These are phyloP conservation scores for Lepidochrysops patricia DNA, from an alignment of 2,888 invertebrate species.

Conservation along the genomic window DNA sequence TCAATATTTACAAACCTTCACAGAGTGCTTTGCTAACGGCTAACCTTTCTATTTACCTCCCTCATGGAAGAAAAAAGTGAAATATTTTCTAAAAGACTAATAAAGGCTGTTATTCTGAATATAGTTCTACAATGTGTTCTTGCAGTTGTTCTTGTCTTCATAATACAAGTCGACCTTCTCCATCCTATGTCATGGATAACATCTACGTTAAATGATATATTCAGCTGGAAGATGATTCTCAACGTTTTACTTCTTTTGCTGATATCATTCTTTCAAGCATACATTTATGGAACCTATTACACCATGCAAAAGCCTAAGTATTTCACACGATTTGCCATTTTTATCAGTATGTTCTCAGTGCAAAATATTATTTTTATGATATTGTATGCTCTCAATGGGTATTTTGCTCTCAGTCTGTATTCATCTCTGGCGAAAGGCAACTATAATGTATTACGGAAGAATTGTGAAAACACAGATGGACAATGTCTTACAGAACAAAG, in stretches of 20 bases:
- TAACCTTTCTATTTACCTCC: slow-evolving; percentile 21
- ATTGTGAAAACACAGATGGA: slow-evolving; percentile 57
- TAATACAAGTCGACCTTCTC: slow-evolving; percentile 77
- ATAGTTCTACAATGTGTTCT: slow-evolving; percentile 72
- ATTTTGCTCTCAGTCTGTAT: slow-evolving; percentile 80
- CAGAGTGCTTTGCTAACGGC: slow-evolving; percentile 21
- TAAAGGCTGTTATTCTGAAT: slow-evolving; percentile 75
- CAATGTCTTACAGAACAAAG: slow-evolving; percentile 79
- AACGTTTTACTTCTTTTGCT: slow-evolving; percentile 77
- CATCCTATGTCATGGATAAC: slow-evolving; percentile 80
- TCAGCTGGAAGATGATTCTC: slow-evolving; percentile 77
- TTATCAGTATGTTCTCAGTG: slow-evolving; percentile 76
- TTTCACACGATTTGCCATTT: slow-evolving; percentile 79
- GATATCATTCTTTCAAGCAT: slow-evolving; percentile 81
- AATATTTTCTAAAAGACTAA: slow-evolving; percentile 75
- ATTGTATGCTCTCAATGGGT: slow-evolving; percentile 78
- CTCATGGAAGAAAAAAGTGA: slow-evolving; percentile 64
- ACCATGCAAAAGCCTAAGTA: slow-evolving; percentile 75
- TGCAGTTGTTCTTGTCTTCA: slow-evolving; percentile 61
- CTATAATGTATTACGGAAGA: slow-evolving; percentile 67
- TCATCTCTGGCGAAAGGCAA: slow-evolving; percentile 77
- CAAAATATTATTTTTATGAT: slow-evolving; percentile 73
- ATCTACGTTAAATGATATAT: slow-evolving; percentile 73
- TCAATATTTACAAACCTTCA: not conserved
- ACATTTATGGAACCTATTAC: slow-evolving; percentile 81